Conservation (phyloP, 2,113 vertebrate genomes). For the Ciconia maguari region DNA sequence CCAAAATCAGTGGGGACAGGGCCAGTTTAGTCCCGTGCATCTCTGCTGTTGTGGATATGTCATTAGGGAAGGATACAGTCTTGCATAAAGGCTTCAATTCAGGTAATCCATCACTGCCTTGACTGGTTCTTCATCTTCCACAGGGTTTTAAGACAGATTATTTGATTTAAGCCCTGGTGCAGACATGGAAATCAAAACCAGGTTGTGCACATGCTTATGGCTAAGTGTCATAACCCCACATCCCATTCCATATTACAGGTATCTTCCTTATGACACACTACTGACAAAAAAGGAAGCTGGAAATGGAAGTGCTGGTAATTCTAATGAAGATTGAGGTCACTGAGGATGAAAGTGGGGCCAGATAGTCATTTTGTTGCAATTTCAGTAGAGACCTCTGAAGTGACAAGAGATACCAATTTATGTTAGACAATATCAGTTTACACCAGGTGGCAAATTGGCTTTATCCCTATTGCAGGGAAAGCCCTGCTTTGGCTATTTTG, state of each 20-base stretch:
- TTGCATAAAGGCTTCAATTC: background rate
- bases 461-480: background rate
- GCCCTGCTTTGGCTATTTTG: background rate
- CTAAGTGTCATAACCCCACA: background rate
- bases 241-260: background rate
- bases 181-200: background rate
- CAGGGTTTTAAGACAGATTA: background rate
- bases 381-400: background rate
- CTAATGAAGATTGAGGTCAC: background rate
- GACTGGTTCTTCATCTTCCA: background rate
- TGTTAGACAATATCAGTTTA: background rate
- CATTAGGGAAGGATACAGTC: background rate
- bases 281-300: background rate
- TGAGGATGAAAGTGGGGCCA: background rate
- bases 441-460: background rate
- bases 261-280: background rate
- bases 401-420: background rate
- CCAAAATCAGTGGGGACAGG: background rate
- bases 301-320: background rate
- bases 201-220: background rate
- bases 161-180: background rate
- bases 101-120: background rate
- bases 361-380: background rate
- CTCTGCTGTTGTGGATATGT: background rate
- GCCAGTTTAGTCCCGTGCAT: background rate